These are phyloP conservation scores for Lagocephalus sceleratus DNA, from an alignment of 2,797 vertebrate species.

Conservation along the genomic window DNA sequence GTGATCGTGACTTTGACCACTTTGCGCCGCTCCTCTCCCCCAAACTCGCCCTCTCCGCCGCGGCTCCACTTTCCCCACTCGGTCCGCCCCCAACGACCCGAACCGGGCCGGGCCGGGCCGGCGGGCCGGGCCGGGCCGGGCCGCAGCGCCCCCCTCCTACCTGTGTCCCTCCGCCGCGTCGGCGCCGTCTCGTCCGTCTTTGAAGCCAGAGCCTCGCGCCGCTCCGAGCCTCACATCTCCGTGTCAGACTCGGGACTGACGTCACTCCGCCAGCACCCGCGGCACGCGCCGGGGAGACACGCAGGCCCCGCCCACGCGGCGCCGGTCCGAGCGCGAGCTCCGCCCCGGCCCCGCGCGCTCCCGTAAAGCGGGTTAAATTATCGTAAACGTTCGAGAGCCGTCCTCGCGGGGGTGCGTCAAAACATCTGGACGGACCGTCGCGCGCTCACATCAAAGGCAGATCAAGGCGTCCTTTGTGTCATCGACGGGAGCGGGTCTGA, in stretches of 20 bases:
- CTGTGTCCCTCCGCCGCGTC: too few relatives aligned
- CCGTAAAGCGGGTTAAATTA: too few relatives aligned
- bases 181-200: slow-evolving; percentile 52
- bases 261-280: slow-evolving; percentile 49
- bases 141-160: too few relatives aligned
- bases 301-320: slow-evolving; percentile 60
- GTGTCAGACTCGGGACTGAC: slow-evolving; percentile 65
- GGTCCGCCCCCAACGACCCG: too few relatives aligned
- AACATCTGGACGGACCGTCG: too few relatives aligned
- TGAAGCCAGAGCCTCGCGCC: slow-evolving; percentile 14
- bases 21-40: slow-evolving; percentile 13
- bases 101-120: too few relatives aligned
- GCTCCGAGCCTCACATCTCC: slow-evolving; percentile 39
- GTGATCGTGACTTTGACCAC: too few relatives aligned
- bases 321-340: slow-evolving; percentile 1
- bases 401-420: too few relatives aligned
- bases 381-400: too few relatives aligned
- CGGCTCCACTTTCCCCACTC: slow-evolving; percentile 39
- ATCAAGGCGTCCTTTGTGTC: slow-evolving; percentile 1
- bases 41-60: neutral
- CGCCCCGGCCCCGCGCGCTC: neutral
- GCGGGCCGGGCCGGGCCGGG: too few relatives aligned
- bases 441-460: neutral
- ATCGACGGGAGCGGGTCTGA: slow-evolving; percentile 1
- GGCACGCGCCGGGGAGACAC: slow-evolving; percentile 58